Evolutionary conservation across 1,140 invertebrate species (phyloP).

Genomic region (Trichonephila clavipes): DNA sequence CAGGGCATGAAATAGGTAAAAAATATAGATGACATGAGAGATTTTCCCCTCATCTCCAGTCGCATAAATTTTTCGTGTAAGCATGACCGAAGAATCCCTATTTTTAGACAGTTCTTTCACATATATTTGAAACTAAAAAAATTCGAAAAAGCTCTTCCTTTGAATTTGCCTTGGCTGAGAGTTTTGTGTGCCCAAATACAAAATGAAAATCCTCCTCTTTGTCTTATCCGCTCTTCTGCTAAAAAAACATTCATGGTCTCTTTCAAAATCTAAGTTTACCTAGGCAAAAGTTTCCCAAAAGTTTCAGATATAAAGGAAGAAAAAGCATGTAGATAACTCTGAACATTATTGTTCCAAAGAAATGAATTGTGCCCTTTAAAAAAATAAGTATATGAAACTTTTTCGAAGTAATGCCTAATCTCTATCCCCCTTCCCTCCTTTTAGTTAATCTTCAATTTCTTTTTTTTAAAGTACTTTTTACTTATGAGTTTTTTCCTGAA

Average conservation of each 20-base stretch:
- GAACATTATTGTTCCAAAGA: neutral
- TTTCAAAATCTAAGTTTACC: neutral
- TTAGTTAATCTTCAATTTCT: neutral
- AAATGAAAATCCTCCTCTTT: neutral
- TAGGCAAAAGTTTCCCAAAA: neutral
- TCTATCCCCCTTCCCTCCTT: neutral
- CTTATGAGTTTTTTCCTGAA: neutral
- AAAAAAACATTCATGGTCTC: neutral
- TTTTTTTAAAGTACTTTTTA: neutral
- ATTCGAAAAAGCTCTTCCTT: neutral
- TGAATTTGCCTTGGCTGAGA: neutral
- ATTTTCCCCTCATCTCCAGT: no score
- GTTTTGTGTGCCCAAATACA: constrained; percentile 1
- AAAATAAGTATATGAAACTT: neutral
- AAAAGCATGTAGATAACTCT: neutral
- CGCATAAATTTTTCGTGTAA: neutral
- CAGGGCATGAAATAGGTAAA: no score
- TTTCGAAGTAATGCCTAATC: neutral
- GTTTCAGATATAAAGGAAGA: neutral
- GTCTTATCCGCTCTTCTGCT: neutral
- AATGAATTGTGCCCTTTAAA: neutral
- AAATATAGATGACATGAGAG: no score
- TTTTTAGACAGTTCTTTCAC: neutral
- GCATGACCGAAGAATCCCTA: neutral
- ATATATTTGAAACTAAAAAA: neutral